These are phyloP conservation scores for Corythoichthys intestinalis DNA, from an alignment of 2,113 vertebrate species.

Conservation along the genomic window DNA sequence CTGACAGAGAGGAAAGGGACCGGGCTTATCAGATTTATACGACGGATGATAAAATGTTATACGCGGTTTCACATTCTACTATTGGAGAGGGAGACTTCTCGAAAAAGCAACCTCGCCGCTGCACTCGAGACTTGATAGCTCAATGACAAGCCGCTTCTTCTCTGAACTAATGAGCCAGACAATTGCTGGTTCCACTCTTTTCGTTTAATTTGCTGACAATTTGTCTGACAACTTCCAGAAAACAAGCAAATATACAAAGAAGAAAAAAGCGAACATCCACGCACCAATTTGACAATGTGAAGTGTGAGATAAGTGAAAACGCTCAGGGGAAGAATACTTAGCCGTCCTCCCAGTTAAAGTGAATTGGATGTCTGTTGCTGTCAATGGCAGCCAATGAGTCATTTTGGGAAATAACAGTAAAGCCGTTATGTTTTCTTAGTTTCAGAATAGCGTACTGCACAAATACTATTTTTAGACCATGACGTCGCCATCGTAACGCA, in stretches of 20 bases:
- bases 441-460: no score
- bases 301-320: neutral
- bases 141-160: neutral
- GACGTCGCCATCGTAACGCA: no score
- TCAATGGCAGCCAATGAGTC: no score
- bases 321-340: neutral
- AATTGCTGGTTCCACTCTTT: neutral
- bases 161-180: neutral
- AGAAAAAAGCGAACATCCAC: neutral
- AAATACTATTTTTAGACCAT: no score
- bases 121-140: constrained; percentile 20
- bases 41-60: constrained; percentile 55
- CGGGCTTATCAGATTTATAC: constrained; percentile 55
- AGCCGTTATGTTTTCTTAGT: no score
- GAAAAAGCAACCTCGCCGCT: constrained; percentile 40
- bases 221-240: neutral
- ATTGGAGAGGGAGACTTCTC: constrained; percentile 43
- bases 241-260: neutral
- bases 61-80: constrained; percentile 50
- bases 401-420: no score
- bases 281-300: neutral
- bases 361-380: no score
- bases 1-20: constrained; percentile 55
- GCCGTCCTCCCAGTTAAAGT: no score
- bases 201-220: neutral